Conservation (phyloP, 2,113 vertebrate species). For the Tragelaphus scriptus region DNA sequence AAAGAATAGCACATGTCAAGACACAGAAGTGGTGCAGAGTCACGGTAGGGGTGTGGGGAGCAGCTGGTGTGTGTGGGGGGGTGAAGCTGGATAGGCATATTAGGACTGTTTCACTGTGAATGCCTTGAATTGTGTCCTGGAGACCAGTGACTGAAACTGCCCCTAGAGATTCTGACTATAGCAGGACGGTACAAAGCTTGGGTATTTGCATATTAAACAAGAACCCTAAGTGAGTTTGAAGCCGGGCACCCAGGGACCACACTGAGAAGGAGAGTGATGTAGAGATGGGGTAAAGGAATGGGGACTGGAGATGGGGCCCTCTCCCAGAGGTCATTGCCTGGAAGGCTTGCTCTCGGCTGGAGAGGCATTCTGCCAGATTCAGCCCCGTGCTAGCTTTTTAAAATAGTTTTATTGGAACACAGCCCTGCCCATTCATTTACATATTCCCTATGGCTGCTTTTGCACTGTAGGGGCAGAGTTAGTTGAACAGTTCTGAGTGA, state of each 20-base stretch:
- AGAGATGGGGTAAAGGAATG: background rate
- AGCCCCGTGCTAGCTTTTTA: background rate
- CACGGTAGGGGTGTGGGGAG: too few relatives aligned
- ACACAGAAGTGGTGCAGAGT: background rate
- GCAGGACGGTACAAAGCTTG: background rate
- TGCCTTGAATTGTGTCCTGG: background rate
- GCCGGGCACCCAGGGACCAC: background rate
- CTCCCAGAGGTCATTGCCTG: background rate
- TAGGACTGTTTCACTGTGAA: background rate
- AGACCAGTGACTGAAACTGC: background rate
- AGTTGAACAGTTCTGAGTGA: background rate
- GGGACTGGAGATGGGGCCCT: background rate
- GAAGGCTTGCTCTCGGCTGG: background rate
- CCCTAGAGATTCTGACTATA: background rate
- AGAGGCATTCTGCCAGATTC: background rate
- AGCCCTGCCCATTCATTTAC: background rate
- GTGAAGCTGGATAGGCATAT: background rate
- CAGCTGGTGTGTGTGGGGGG: background rate
- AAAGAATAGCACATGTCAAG: fast-evolving
- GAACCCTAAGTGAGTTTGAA: background rate
- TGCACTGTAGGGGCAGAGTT: background rate
- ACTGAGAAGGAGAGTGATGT: background rate
- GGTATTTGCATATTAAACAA: background rate
- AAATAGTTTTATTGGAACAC: background rate
- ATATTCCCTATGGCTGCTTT: background rate